These are phyloP conservation scores for Microtus oregoni DNA, from an alignment of 2,113 vertebrate genomes.

Conservation along the genomic window DNA sequence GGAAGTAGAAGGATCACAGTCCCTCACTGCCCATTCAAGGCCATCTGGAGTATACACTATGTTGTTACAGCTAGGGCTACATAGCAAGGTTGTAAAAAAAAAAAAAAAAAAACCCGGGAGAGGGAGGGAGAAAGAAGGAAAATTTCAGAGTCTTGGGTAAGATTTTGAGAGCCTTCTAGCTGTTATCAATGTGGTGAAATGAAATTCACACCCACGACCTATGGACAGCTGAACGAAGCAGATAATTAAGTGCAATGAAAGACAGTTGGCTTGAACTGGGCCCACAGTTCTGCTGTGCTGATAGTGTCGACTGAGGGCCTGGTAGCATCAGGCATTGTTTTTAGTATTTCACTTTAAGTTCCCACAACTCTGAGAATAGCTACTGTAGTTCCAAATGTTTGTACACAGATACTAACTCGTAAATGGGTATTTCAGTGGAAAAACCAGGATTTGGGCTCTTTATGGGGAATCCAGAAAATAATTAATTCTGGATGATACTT, in stretches of 20 bases:
- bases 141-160: conserved; percentile 15
- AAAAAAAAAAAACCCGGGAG: too few species aligned
- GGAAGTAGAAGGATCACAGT: neutral
- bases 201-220: conserved; percentile 70
- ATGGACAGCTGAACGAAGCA: conserved; percentile 74
- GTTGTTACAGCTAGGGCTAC: neutral
- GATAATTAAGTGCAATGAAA: conserved; percentile 72
- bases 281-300: neutral
- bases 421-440: neutral
- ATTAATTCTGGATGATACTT: neutral
- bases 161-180: conserved; percentile 46
- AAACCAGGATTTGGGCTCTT: neutral
- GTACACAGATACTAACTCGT: neutral
- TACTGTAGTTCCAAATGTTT: neutral
- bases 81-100: neutral
- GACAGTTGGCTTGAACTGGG: conserved; percentile 25
- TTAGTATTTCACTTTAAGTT: conserved; percentile 17
- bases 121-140: too few species aligned
- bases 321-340: neutral
- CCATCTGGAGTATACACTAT: neutral
- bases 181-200: conserved; percentile 70
- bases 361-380: neutral
- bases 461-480: neutral
- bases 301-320: neutral
- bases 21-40: too few species aligned